Evolutionary conservation across 2,888 invertebrate species (phyloP), one percentile per base, ranked within the genome.

Genomic region (Drosophila prolongata): DNA sequence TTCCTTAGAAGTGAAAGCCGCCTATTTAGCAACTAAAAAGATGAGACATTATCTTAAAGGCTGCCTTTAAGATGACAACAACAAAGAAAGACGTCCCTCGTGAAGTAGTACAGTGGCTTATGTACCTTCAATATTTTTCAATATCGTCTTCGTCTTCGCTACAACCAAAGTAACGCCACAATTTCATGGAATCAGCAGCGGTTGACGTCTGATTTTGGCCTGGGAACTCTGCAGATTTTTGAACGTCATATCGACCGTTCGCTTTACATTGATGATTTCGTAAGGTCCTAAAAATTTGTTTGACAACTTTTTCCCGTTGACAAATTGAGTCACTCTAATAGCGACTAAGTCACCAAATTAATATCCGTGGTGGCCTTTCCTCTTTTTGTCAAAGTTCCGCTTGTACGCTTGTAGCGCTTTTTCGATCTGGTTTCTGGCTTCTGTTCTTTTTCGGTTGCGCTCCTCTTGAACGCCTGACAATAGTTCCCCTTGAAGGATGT

Each of bases 401-500:
- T 27, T 27, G 44, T 24, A 13, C 19, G 44, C n/a, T 44, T 44
- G 24, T 46, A 27, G 46, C 24, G n/a, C 46, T 46, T 27, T 24
- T 46, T 46, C 9, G 27, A 46, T 46, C 27, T 46, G 27, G 46
- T 24, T 13, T 46, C 9, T 46, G 9, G 46, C 27, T 27, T 46
- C 46, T 46, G 46, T 3, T 27, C 46, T 46, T 46, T 27, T 46
- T 27, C 27, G 44, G 24, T 44, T 44, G 44, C 44, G 44, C 6
- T 44, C 44, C 13, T 44, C 44, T 13, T 44, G 24, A 46, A n/a
- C 46, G 27, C 46, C 46, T n/a, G 46, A 27, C 42, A 42, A 9
- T 42, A 16, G 10, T 16, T 42, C 16, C 42, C 19, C 16, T 10
- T 42, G n/a, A 40, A 40, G 40, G 40, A 14, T 40, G 9, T 40